Evolutionary conservation across 2,797 vertebrate genomes (phyloP).

Genomic region (Muscicapa striata): DNA sequence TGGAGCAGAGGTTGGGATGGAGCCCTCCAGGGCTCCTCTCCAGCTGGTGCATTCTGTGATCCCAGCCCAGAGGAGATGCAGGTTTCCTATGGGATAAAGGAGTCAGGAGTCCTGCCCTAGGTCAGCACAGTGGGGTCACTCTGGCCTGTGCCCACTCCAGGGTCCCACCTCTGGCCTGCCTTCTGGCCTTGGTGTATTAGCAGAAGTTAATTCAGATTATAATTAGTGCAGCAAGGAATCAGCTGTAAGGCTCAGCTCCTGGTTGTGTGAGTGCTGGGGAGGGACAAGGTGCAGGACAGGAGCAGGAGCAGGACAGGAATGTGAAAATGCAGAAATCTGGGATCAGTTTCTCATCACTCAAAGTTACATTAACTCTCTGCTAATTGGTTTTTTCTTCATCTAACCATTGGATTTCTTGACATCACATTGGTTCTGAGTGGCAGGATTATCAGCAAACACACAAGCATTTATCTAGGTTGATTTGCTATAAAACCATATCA

Average conservation of each 20-base stretch:
- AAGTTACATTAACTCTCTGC: background rate
- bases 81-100: background rate
- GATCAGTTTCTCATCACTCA: background rate
- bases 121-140: background rate
- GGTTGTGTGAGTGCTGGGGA: background rate
- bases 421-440: background rate
- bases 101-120: background rate
- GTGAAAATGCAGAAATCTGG: background rate
- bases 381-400: background rate
- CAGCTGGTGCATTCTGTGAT: background rate
- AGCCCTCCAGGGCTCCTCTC: background rate
- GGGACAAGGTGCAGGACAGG: background rate
- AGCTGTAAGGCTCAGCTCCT: background rate
- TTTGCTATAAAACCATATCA: background rate
- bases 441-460: background rate
- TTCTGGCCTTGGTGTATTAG: background rate
- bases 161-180: background rate
- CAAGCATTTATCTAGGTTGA: background rate
- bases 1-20: background rate
- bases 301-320: background rate
- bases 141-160: background rate
- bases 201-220: background rate
- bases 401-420: background rate
- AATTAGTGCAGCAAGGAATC: background rate
- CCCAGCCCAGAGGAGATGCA: accelerated